These are phyloP conservation scores for Germaria angustata DNA, from an alignment of 2,888 invertebrate species.

Conservation along the genomic window DNA sequence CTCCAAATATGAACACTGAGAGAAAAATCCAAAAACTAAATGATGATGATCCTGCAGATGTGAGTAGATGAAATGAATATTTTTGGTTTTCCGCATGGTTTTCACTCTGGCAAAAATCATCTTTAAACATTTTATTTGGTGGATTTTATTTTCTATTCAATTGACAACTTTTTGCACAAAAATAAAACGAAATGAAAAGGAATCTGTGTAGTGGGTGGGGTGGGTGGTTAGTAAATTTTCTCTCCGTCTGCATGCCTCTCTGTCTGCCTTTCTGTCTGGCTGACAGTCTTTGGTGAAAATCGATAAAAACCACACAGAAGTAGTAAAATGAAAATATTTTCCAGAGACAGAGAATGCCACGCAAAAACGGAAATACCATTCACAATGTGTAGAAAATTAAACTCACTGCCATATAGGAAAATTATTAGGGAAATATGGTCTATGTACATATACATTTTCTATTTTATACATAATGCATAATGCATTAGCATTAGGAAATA, in stretches of 20 bases:
- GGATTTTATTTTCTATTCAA: conserved; percentile 14
- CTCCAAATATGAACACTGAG: not conserved
- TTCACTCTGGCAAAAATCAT: no score
- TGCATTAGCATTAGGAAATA: conserved; percentile 36
- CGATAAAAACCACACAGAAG: conserved; percentile 40
- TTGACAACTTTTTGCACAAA: not conserved
- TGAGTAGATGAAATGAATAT: no score
- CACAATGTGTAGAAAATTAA: conserved; percentile 32
- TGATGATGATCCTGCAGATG: not conserved
- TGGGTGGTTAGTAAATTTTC: not conserved
- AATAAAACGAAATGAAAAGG: not conserved
- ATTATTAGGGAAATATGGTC: conserved; percentile 42
- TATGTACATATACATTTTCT: conserved; percentile 17
- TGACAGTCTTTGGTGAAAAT: conserved; percentile 31
- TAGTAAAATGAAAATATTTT: conserved; percentile 15
- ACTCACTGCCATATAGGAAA: conserved; percentile 13
- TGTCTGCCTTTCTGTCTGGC: not conserved
- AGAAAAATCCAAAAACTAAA: not conserved
- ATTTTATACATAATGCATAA: not conserved
- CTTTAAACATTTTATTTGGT: not conserved
- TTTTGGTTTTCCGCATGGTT: no score
- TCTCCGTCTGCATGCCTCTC: not conserved
- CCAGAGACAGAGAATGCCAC: not conserved
- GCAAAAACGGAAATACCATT: conserved; percentile 46
- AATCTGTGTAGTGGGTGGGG: not conserved